Evolutionary conservation across 2,113 vertebrate genomes (phyloP).

Genomic region (Pleuronectes platessa): DNA sequence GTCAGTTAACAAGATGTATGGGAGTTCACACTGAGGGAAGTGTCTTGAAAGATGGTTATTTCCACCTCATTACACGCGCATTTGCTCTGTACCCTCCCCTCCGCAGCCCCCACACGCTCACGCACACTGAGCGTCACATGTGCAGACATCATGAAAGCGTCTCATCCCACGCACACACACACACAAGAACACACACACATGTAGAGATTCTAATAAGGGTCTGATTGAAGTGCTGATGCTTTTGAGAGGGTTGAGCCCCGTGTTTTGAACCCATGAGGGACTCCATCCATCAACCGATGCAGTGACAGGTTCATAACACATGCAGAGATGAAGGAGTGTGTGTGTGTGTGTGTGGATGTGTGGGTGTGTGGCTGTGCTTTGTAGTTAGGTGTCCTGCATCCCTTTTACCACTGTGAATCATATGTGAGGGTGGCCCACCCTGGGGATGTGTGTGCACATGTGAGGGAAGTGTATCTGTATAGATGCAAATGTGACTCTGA

Average conservation of each 20-base stretch:
- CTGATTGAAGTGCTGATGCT: slow-evolving; percentile 57
- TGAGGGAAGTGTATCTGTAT: not conserved
- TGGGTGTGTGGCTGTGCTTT: slow-evolving; percentile 28
- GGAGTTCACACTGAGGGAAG: slow-evolving; percentile 49
- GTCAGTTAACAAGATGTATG: slow-evolving; percentile 62
- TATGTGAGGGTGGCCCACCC: slow-evolving; percentile 8
- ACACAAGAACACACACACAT: not conserved
- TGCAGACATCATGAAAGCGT: slow-evolving; percentile 37
- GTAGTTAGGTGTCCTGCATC: slow-evolving; percentile 33
- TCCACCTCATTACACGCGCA: slow-evolving; percentile 58
- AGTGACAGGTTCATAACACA: slow-evolving; percentile 47
- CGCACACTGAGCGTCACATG: slow-evolving; percentile 12
- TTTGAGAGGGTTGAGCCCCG: slow-evolving; percentile 24
- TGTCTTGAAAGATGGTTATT: slow-evolving; percentile 59
- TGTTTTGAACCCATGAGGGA: slow-evolving; percentile 38
- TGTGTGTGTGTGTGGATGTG: not conserved
- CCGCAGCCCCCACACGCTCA: not conserved
- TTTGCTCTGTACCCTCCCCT: slow-evolving; percentile 6
- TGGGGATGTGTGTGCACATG: not conserved
- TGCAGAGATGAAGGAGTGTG: slow-evolving; percentile 33
- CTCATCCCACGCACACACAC: slow-evolving; percentile 7
- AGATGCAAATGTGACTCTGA: not conserved
- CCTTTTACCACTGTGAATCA: slow-evolving; percentile 11
- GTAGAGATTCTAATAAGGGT: slow-evolving; percentile 54
- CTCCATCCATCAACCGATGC: slow-evolving; percentile 28